phyloP scores from a whole-genome alignment of 2,888 invertebrate genomes.

The Apodemia mormo region DNA sequence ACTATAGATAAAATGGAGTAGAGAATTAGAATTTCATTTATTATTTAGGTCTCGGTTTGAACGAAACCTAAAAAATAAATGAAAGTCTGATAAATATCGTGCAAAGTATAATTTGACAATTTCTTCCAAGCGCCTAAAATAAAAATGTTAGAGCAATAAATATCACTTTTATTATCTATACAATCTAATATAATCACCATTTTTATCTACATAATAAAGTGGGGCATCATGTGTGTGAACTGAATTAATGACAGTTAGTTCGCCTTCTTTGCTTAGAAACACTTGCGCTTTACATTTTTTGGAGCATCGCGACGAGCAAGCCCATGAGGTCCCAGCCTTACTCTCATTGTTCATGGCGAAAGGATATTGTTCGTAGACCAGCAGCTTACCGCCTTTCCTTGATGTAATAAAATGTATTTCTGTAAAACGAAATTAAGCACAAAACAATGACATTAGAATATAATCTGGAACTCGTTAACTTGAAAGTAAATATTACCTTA shows the following conservation, averaged over 20 bases:
- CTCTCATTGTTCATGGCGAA: constrained; percentile 57
- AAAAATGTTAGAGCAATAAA: too few species aligned
- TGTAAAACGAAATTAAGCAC: constrained; percentile 43
- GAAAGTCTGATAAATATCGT: too few species aligned
- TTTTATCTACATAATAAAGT: constrained; percentile 55
- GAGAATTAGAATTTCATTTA: too few species aligned
- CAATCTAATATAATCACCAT: constrained; percentile 57
- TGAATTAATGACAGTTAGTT: constrained; percentile 48
- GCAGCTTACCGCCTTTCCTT: constrained; percentile 57
- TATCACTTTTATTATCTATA: background rate
- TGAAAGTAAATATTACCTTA: too few species aligned
- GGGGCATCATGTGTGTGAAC: constrained; percentile 63
- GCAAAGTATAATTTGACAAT: too few species aligned
- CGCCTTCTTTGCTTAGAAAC: constrained; percentile 48
- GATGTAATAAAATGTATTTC: constrained; percentile 68
- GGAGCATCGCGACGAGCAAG: constrained; percentile 66
- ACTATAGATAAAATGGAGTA: too few species aligned
- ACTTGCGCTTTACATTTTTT: constrained; percentile 62
- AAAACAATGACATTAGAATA: background rate
- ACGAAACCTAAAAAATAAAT: too few species aligned
- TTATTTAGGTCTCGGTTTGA: too few species aligned
- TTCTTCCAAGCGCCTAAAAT: too few species aligned
- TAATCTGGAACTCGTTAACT: too few species aligned
- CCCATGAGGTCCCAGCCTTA: constrained; percentile 54
- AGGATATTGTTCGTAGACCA: constrained; percentile 62